These are phyloP conservation scores for Asbolus verrucosus DNA, from an alignment of 1,140 invertebrate genomes.

Conservation along the genomic window DNA sequence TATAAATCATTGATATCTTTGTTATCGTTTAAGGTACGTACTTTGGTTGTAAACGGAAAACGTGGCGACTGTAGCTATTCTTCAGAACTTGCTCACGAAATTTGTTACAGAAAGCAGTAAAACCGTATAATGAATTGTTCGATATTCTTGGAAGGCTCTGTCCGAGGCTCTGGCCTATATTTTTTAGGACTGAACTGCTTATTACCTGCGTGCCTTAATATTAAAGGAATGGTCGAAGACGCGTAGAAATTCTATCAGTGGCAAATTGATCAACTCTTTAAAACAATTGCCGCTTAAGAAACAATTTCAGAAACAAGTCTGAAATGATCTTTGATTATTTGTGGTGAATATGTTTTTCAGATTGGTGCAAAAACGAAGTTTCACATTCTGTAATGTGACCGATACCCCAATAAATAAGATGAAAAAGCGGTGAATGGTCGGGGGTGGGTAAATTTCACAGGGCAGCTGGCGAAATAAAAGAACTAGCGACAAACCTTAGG, in stretches of 20 bases:
- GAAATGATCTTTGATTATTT: no score
- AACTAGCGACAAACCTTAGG: constrained; percentile 62
- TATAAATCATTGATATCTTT: constrained; percentile 6
- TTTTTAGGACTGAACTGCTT: constrained; percentile 36
- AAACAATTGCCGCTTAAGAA: neutral
- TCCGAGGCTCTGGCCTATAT: constrained; percentile 37
- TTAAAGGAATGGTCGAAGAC: no score
- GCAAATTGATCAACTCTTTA: neutral
- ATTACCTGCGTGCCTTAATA: constrained; percentile 1
- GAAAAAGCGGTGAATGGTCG: constrained; percentile 62
- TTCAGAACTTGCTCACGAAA: constrained; percentile 15
- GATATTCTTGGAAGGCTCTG: constrained; percentile 41
- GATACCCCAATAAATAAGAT: constrained; percentile 61
- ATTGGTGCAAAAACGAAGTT: no score
- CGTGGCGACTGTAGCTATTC: neutral
- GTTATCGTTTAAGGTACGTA: neutral
- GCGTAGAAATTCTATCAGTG: no score
- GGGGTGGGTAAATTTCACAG: constrained; percentile 62
- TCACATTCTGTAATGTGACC: constrained; percentile 58
- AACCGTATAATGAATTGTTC: constrained; percentile 38
- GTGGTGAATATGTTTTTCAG: no score
- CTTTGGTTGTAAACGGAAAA: neutral
- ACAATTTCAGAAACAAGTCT: no score
- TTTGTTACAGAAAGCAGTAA: constrained; percentile 31
- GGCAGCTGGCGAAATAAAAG: constrained; percentile 65